Base-by-base conservation (phyloP, 2,113 vertebrate species). In the Istiophorus platypterus region DNA sequence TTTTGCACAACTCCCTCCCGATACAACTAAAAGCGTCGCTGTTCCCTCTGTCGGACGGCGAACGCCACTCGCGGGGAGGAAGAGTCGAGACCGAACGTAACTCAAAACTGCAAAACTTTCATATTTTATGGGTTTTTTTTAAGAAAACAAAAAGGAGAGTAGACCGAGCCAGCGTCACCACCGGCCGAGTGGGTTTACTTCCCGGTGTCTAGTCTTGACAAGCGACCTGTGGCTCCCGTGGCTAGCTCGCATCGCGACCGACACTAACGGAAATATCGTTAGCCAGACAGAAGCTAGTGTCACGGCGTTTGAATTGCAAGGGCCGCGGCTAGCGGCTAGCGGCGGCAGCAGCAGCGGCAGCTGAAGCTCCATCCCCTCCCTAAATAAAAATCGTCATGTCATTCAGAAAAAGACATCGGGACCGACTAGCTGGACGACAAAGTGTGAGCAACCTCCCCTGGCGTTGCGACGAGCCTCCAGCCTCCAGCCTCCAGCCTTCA, bases 151-250 rank as follows among this genome's bases (percentile, higher is more conserved):
- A 12, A 31, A 2, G 3, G 41, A 7, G 12, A 14, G 41, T 2
- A 5, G 2, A 15, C 5, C 39, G 34, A 57, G 37, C 27, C 24
- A n/a, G 15, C 34, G 24, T 3, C 5, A 69, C 17, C 27, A 59
- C n/a, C 34, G 12, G 26, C 14, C 14, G 26, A 37, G 18, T 26
- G 1, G 77, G n/a, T 78, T 80, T 59, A 88, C 87, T 93, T 91
- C 91, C 87, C 85, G 83, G 87, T 85, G 51, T 75, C 47, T 65
- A n/a, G 41, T 69, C 87, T 75, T 85, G 66, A 81, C 87, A 78
- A 83, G 75, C 63, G 85, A 92, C 86, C 91, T 92, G 82, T 88
- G 79, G 90, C 80, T 92, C 72, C 72, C n/a, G 42, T 9, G 56
- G 83, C 42, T 91, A 87, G 82, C 85, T 69, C 47, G 8, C 52